Evolutionary conservation across 2,797 vertebrate species (phyloP).

Genomic region (Enoplosus armatus): DNA sequence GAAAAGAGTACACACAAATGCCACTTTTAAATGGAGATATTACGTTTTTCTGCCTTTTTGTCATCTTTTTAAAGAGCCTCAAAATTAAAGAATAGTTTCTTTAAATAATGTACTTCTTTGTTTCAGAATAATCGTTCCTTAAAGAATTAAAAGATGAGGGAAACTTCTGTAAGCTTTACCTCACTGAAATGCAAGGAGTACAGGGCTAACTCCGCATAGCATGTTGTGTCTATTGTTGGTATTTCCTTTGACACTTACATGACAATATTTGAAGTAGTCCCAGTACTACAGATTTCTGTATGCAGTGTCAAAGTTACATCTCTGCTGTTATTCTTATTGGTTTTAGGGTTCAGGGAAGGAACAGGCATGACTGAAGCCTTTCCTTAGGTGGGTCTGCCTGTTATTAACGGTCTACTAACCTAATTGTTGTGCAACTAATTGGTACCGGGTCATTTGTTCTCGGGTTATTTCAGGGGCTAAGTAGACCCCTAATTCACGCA

Average conservation of each 20-base stretch:
- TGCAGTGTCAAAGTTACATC: neutral
- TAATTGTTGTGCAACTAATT: constrained; percentile 72
- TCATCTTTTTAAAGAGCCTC: neutral
- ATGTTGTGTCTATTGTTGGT: neutral
- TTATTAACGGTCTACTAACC: constrained; percentile 64
- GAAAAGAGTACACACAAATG: constrained; percentile 2
- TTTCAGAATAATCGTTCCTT: neutral
- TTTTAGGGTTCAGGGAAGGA: constrained; percentile 14
- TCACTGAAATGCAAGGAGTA: neutral
- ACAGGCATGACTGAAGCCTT: constrained; percentile 20
- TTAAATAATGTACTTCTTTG: neutral
- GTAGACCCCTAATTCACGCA: constrained; percentile 45
- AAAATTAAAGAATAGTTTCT: neutral
- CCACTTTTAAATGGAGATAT: neutral
- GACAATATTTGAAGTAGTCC: neutral
- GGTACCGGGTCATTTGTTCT: constrained; percentile 71
- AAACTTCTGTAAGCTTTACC: neutral
- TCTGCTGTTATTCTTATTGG: constrained; percentile 12
- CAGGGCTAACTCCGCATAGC: neutral
- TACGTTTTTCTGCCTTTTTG: neutral
- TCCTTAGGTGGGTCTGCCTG: constrained; percentile 51
- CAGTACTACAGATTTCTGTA: neutral
- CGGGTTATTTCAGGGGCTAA: constrained; percentile 51
- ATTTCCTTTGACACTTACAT: neutral
- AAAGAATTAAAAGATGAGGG: neutral